phyloP scores from a whole-genome alignment of 1,140 invertebrate genomes.

The Schlechtendalia chinensis region DNA sequence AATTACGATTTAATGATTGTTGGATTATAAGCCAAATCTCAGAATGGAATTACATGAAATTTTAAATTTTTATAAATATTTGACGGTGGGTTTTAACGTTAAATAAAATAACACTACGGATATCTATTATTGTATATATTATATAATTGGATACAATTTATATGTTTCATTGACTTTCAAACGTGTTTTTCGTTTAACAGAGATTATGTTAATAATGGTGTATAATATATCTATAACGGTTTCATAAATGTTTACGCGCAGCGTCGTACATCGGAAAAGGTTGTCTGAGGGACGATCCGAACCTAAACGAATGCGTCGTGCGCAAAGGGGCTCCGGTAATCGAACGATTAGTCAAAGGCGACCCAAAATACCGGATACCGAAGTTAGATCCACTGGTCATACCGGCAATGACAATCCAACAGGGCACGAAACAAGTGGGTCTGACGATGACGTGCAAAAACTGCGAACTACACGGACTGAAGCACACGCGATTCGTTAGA shows the following conservation, averaged over 20 bases:
- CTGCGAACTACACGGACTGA: conserved; percentile 53
- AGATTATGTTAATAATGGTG: not conserved
- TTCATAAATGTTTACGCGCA: conserved; percentile 55
- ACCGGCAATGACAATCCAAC: conserved; percentile 52
- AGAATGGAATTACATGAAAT: not conserved
- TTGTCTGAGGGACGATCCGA: conserved; percentile 59
- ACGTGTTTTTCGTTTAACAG: too few relatives aligned
- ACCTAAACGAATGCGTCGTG: conserved; percentile 58
- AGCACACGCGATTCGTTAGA: conserved; percentile 51
- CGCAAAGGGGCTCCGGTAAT: conserved; percentile 57
- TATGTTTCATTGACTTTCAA: too few relatives aligned
- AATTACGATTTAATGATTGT: too few relatives aligned
- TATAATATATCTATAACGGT: not conserved
- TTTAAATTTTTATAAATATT: too few relatives aligned
- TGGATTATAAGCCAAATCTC: too few relatives aligned
- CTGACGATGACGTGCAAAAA: conserved; percentile 52
- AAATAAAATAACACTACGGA: too few relatives aligned
- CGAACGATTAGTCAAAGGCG: conserved; percentile 58
- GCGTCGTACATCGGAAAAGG: conserved; percentile 59
- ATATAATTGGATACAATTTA: too few relatives aligned
- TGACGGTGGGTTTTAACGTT: too few relatives aligned
- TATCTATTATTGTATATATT: too few relatives aligned
- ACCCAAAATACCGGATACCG: conserved; percentile 54
- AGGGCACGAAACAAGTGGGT: conserved; percentile 54
- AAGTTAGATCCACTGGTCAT: conserved; percentile 54